Evolutionary conservation across 2,113 vertebrate species (phyloP).

Genomic region (Peromyscus leucopus): DNA sequence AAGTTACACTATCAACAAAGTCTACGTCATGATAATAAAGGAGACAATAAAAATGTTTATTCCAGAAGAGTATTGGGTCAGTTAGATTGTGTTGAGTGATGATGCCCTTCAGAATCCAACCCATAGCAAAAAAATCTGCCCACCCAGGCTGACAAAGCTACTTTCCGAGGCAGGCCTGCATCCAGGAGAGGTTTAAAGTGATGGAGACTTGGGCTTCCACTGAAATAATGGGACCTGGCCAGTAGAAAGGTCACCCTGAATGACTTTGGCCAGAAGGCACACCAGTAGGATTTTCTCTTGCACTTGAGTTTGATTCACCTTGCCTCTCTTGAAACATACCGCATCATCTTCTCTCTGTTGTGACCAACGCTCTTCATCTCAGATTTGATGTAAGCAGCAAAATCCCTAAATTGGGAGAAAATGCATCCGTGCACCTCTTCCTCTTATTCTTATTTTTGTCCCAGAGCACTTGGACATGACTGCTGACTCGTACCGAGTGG

Average conservation of each 20-base stretch:
- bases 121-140: background rate
- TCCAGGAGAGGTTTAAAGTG: background rate
- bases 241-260: background rate
- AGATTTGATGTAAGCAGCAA: slow-evolving; percentile 39
- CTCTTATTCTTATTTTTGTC: background rate
- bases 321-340: slow-evolving; percentile 1
- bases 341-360: slow-evolving; percentile 22
- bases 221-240: background rate
- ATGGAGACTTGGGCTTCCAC: background rate
- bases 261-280: slow-evolving; percentile 10
- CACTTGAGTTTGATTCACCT: slow-evolving; percentile 37
- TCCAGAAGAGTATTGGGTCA: background rate
- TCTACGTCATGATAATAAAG: slow-evolving; percentile 43
- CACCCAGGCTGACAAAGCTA: background rate
- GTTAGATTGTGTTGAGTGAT: background rate
- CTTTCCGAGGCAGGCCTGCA: background rate
- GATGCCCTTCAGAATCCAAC: background rate
- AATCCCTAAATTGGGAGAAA: background rate
- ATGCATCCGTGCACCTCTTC: background rate
- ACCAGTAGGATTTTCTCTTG: background rate
- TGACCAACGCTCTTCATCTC: background rate
- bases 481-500: background rate
- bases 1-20: background rate
- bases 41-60: slow-evolving; percentile 9
- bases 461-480: background rate